Percentiles rank a stretch among this genome's conserved stretches.
Conservation (phyloP, 2,797 vertebrate genomes). For the Hapalemur alaotrensis region DNA sequence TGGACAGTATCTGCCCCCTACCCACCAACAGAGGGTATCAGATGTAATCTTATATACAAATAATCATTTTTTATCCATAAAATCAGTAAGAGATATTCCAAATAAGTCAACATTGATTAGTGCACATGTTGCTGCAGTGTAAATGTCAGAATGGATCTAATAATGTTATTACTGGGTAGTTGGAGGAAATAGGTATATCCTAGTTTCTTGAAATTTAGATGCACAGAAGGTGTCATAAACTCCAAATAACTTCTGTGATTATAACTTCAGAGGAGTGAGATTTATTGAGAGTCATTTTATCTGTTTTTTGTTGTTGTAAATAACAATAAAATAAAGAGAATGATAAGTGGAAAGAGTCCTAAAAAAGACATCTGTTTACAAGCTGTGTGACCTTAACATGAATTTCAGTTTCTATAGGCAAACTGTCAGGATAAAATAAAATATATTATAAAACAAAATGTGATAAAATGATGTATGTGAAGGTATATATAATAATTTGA, state of each 20-base stretch:
- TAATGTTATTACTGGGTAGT: background rate
- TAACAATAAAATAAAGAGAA: background rate
- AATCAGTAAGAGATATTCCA: background rate
- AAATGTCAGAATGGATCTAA: background rate
- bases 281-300: background rate
- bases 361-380: background rate
- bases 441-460: background rate
- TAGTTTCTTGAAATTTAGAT: background rate
- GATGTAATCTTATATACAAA: background rate
- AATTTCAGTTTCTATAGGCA: background rate
- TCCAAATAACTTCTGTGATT: background rate
- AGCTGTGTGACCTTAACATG: background rate
- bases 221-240: background rate
- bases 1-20: background rate
- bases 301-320: background rate
- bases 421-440: background rate
- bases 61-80: background rate
- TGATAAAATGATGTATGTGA: background rate
- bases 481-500: background rate
- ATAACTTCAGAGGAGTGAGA: background rate
- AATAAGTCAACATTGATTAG: background rate
- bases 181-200: background rate
- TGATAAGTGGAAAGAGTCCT: background rate
- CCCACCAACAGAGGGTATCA: background rate
- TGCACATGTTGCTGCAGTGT: background rate